Evolutionary conservation across 2,797 vertebrate genomes (phyloP), one percentile per base, ranked within the genome.

Genomic region (Rhinogobio ventralis): DNA sequence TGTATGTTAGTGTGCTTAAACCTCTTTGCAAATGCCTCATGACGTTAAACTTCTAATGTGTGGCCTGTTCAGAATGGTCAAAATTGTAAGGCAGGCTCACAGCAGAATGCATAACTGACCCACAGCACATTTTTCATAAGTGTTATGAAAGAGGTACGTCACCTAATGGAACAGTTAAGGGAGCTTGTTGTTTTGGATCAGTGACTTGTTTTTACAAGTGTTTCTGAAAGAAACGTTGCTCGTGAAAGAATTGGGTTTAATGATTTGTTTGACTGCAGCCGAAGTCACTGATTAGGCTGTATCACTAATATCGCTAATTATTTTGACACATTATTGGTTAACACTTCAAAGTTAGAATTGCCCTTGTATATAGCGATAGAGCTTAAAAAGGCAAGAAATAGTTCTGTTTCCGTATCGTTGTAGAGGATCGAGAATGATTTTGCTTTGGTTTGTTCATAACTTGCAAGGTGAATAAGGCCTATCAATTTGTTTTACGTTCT

Each of bases 181-280:
- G 45, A 75, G 57, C 55, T 51, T 62, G 79, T 71, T 82, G 53
- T 46, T 73, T 49, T 64, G 57, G 81, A 53, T 75, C 60, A 66
- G 57, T 51, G 14, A 75, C 3, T 83, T 36, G 33, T 83, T 75
- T 83, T 33, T 25, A 72, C 68, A 82, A 60, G 45, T 75, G 23
- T 75, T 83, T 73, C 53, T 75, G 81, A 39, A 74, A 74, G 17
- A 83, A 36, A 49, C 53, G 53, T 33, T 36, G 71, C 55, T 82
- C 15, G 68, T 71, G 69, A 28, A 20, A 25, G 20, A 25, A 46
- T 11, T 64, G 14, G 28, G 30, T 62, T 36, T 82, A 82, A 57
- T 73, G 68, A 33, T 46, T 60, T 23, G 68, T 62, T 73, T 62
- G 20, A 33, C 28, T 20, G 30, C 33, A 69, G 49, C 23, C n/a